Evolutionary conservation across 2,113 vertebrate genomes (phyloP).

Genomic region (Salvelinus alpinus): DNA sequence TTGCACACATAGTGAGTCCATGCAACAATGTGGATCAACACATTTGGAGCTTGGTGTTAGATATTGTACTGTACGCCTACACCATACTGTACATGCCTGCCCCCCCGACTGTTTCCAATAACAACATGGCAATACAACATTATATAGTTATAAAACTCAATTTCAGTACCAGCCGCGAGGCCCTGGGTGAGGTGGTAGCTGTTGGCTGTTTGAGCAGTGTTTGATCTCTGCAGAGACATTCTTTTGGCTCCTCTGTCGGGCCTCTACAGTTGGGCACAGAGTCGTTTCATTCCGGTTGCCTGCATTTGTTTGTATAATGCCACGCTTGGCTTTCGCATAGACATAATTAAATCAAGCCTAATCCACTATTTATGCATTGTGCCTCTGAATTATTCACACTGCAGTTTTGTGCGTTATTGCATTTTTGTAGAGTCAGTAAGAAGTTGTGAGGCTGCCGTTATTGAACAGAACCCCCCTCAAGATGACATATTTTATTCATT

Average conservation of each 20-base stretch:
- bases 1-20: too few relatives aligned
- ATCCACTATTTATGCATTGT: slow-evolving; percentile 78
- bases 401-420: slow-evolving; percentile 76
- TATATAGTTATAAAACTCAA: neutral
- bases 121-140: too few relatives aligned
- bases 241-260: slow-evolving; percentile 55
- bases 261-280: slow-evolving; percentile 60
- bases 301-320: slow-evolving; percentile 70
- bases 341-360: slow-evolving; percentile 79
- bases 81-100: too few relatives aligned
- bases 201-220: slow-evolving; percentile 15
- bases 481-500: slow-evolving; percentile 75
- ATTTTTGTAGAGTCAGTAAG: slow-evolving; percentile 65
- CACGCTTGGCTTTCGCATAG: slow-evolving; percentile 60
- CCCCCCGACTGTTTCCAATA: too few relatives aligned
- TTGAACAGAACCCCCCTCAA: slow-evolving; percentile 62
- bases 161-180: neutral
- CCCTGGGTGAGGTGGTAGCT: neutral
- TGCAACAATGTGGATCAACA: too few relatives aligned
- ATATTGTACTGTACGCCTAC: too few relatives aligned
- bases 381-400: slow-evolving; percentile 77
- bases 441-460: slow-evolving; percentile 62
- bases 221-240: slow-evolving; percentile 59
- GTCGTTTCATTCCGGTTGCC: slow-evolving; percentile 58
- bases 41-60: too few relatives aligned